Conservation (phyloP, 2,888 invertebrate genomes). For the Drosophila kuntzei region DNA sequence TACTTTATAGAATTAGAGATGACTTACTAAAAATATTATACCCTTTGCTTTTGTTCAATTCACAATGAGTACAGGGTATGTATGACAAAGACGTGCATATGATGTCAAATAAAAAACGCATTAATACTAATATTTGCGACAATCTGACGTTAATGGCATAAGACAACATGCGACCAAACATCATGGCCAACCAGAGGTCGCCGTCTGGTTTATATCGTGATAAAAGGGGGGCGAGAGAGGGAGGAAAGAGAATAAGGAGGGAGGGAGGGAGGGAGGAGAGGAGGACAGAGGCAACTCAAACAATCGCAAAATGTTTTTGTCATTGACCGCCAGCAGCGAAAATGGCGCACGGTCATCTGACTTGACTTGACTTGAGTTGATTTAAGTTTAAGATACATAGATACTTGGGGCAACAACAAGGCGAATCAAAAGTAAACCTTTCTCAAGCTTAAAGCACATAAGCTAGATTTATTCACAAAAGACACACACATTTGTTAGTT, state of each 20-base stretch:
- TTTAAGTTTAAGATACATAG: conserved; percentile 41
- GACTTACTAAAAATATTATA: neutral
- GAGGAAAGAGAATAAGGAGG: neutral
- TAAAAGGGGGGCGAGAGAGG: neutral
- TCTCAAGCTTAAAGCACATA: conserved; percentile 70
- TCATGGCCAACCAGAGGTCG: conserved; percentile 56
- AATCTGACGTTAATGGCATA: conserved; percentile 77
- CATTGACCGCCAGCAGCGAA: conserved; percentile 74
- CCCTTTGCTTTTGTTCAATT: neutral
- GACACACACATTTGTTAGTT: conserved; percentile 33
- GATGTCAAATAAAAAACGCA: conserved; percentile 74
- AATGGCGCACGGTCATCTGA: conserved; percentile 77
- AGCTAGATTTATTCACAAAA: conserved; percentile 80
- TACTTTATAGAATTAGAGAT: neutral
- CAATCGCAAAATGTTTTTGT: conserved; percentile 71
- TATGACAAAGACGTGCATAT: conserved; percentile 28
- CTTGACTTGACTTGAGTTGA: conserved; percentile 58
- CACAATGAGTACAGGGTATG: conserved; percentile 5
- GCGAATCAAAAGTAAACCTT: conserved; percentile 74
- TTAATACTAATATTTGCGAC: conserved; percentile 79
- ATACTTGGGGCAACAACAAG: conserved; percentile 32
- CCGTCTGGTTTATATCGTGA: conserved; percentile 18
- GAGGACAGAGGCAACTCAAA: conserved; percentile 6
- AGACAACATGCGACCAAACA: conserved; percentile 45
- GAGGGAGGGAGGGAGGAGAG: neutral